A percentile compares a stretch with the other conserved stretches of the same genome.
These are phyloP conservation scores for Monodelphis domestica DNA, from an alignment of 2,797 vertebrate genomes.

Conservation along the genomic window DNA sequence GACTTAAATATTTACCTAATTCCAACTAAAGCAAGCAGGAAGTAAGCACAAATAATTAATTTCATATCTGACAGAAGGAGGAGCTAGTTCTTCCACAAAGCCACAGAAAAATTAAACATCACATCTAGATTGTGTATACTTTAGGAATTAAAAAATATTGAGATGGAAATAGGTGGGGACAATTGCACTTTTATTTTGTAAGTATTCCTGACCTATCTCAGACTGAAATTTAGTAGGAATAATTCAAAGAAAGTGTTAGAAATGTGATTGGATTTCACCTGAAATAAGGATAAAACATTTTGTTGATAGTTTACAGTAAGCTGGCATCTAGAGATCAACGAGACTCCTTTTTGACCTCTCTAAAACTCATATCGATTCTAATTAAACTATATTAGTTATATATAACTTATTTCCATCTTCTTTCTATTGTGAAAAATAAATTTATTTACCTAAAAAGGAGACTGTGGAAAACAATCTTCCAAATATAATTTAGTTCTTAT, in stretches of 20 bases:
- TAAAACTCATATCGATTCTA: not conserved
- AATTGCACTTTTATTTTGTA: not conserved
- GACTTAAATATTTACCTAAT: not conserved
- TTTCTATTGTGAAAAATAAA: no score
- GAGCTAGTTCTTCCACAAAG: not conserved
- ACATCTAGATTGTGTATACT: not conserved
- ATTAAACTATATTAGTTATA: no score
- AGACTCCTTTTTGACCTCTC: not conserved
- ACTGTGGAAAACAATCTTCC: no score
- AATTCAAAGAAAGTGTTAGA: not conserved
- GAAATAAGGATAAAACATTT: not conserved
- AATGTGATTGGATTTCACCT: not conserved
- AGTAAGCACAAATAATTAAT: not conserved
- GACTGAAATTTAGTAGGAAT: not conserved
- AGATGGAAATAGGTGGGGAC: not conserved
- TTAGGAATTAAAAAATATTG: not conserved
- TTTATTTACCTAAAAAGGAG: no score
- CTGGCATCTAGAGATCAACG: not conserved
- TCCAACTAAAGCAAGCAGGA: not conserved
- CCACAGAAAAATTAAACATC: not conserved
- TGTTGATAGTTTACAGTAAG: not conserved
- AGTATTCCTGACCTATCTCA: not conserved
- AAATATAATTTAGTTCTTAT: no score
- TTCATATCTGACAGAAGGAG: not conserved
- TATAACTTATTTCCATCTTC: not conserved